phyloP scores from a whole-genome alignment of 2,113 vertebrate genomes.

The Tupaia tana region DNA sequence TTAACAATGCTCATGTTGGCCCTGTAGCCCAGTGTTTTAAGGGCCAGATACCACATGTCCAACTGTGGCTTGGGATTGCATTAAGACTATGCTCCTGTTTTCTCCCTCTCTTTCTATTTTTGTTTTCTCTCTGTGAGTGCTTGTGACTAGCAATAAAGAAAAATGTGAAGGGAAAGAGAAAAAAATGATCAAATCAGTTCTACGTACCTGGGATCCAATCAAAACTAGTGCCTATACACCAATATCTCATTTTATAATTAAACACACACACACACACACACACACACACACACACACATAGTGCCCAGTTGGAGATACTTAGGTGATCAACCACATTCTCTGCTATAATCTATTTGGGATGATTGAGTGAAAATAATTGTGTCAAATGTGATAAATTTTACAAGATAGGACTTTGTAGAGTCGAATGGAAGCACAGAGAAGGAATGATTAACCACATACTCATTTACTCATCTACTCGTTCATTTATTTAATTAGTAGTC shows the following conservation, averaged over 20 bases:
- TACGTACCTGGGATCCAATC: not conserved
- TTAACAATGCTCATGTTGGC: not conserved
- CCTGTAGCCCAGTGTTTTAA: too few relatives aligned
- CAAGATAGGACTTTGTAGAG: not conserved
- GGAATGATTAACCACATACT: not conserved
- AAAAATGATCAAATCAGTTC: not conserved
- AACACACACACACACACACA: not conserved
- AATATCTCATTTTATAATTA: constrained; percentile 22
- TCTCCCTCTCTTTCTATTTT: too few relatives aligned
- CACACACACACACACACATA: not conserved
- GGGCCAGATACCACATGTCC: too few relatives aligned
- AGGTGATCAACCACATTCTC: not conserved
- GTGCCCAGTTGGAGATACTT: not conserved
- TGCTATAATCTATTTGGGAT: not conserved
- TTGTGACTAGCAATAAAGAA: too few relatives aligned
- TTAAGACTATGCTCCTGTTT: too few relatives aligned
- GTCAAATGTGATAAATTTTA: not conserved
- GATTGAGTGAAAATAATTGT: not conserved
- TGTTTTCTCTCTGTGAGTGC: too few relatives aligned
- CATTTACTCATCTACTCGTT: not conserved
- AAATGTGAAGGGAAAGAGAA: too few relatives aligned
- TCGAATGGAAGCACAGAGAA: not conserved
- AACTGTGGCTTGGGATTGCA: too few relatives aligned
- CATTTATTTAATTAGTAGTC: not conserved
- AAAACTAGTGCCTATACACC: not conserved